Evolutionary conservation across 2,113 vertebrate genomes (phyloP).

Genomic region (Oryzias celebensis): DNA sequence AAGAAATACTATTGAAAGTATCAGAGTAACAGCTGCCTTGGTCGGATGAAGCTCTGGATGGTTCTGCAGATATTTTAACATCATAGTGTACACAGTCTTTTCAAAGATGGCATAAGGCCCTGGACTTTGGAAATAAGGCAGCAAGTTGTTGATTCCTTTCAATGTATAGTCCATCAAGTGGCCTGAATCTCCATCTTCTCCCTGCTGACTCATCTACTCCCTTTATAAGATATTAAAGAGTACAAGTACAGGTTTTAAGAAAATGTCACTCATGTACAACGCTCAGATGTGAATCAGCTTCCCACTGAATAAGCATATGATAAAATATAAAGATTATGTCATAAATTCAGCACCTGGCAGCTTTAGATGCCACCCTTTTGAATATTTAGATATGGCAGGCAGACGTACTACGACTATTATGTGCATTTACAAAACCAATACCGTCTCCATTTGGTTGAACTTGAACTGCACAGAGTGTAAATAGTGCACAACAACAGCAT

Average conservation of each 20-base stretch:
- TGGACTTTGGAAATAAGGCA: constrained; percentile 79
- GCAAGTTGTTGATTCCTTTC: constrained; percentile 73
- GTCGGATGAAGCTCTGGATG: constrained; percentile 74
- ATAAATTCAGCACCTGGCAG: constrained; percentile 80
- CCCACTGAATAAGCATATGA: constrained; percentile 71
- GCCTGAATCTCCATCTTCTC: constrained; percentile 63
- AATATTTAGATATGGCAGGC: constrained; percentile 73
- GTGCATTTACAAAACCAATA: constrained; percentile 64
- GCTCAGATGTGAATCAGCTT: constrained; percentile 68
- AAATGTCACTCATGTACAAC: constrained; percentile 64
- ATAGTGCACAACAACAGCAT: constrained; percentile 56
- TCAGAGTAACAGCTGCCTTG: constrained; percentile 72
- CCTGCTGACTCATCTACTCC: constrained; percentile 60
- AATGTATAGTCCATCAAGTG: constrained; percentile 59
- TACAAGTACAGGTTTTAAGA: constrained; percentile 75
- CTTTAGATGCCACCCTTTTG: constrained; percentile 63
- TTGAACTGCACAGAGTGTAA: constrained; percentile 59
- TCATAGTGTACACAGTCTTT: constrained; percentile 71
- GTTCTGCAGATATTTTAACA: constrained; percentile 59
- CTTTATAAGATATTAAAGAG: constrained; percentile 75
- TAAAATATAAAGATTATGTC: constrained; percentile 75
- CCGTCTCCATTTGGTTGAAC: constrained; percentile 65
- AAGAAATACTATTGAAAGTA: constrained; percentile 67
- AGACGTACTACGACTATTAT: constrained; percentile 65
- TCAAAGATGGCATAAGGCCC: constrained; percentile 73